Evolutionary conservation across 1,140 invertebrate genomes (phyloP).

Genomic region (Helicoverpa zea): DNA sequence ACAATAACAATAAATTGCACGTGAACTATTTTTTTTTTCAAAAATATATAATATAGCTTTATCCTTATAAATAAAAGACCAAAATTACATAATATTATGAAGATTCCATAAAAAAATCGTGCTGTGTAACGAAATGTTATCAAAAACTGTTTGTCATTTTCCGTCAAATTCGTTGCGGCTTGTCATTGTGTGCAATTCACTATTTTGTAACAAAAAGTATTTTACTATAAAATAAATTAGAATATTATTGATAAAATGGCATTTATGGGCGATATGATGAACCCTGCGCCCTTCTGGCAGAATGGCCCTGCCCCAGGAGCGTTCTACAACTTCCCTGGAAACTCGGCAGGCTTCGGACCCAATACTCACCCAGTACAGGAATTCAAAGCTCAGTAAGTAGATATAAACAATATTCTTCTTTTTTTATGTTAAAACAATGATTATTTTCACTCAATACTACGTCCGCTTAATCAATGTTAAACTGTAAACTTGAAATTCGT

Average conservation of each 20-base stretch:
- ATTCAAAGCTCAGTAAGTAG: constrained; percentile 90
- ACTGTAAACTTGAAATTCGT: no score
- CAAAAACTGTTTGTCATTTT: constrained; percentile 78
- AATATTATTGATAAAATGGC: constrained; percentile 64
- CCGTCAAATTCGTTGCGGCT: constrained; percentile 66
- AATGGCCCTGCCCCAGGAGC: constrained; percentile 91
- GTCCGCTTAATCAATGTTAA: no score
- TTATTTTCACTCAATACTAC: no score
- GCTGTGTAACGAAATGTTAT: constrained; percentile 51
- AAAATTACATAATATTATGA: no score
- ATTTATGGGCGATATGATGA: constrained; percentile 79
- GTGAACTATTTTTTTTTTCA: no score
- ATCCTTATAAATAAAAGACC: neutral
- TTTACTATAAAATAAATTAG: constrained; percentile 40
- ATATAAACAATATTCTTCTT: constrained; percentile 6
- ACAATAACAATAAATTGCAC: no score
- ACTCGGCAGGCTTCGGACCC: constrained; percentile 68
- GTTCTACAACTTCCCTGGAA: constrained; percentile 91
- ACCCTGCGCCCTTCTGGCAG: constrained; percentile 88
- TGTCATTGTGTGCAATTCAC: constrained; percentile 66
- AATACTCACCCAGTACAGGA: constrained; percentile 81
- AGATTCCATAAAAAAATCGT: no score
- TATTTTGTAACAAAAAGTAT: constrained; percentile 20
- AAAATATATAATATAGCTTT: neutral
- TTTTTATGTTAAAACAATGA: constrained; percentile 17